Percentiles rank a stretch among this genome's conserved stretches.
Evolutionary conservation across 2,113 vertebrate species (phyloP).

Genomic region (Lamprotornis superbus): DNA sequence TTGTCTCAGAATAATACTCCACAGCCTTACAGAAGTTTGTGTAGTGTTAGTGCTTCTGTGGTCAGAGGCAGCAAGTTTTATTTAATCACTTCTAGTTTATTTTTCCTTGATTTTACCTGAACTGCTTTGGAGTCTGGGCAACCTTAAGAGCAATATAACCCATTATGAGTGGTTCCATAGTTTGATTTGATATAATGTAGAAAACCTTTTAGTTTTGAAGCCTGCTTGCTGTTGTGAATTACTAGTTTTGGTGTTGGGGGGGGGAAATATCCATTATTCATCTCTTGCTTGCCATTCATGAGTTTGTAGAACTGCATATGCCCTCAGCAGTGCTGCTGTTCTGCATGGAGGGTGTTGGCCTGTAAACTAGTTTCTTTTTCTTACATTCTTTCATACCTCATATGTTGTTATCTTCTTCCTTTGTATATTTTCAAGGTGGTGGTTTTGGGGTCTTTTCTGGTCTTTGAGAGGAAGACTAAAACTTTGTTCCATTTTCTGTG

Average conservation of each 20-base stretch:
- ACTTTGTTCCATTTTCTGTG: background rate
- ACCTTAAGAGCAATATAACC: background rate
- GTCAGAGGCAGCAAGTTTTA: background rate
- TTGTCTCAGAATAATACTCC: background rate
- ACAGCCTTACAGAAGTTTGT: background rate
- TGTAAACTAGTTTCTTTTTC: background rate
- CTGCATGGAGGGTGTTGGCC: background rate
- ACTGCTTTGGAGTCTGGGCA: background rate
- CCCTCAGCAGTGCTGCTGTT: background rate
- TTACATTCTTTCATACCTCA: accelerated
- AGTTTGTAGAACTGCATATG: background rate
- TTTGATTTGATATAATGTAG: background rate
- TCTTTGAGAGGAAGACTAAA: background rate
- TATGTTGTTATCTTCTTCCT: background rate
- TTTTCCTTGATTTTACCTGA: background rate
- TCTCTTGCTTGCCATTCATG: background rate
- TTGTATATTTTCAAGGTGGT: background rate
- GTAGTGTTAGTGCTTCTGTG: background rate
- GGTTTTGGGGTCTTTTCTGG: background rate
- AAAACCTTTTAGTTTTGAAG: background rate
- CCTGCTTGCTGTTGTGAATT: accelerated
- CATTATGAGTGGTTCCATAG: accelerated
- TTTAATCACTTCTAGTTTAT: background rate
- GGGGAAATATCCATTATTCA: background rate
- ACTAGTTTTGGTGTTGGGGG: background rate